phyloP scores from a whole-genome alignment of 1,140 invertebrate genomes.

The Leptinotarsa lineolata region DNA sequence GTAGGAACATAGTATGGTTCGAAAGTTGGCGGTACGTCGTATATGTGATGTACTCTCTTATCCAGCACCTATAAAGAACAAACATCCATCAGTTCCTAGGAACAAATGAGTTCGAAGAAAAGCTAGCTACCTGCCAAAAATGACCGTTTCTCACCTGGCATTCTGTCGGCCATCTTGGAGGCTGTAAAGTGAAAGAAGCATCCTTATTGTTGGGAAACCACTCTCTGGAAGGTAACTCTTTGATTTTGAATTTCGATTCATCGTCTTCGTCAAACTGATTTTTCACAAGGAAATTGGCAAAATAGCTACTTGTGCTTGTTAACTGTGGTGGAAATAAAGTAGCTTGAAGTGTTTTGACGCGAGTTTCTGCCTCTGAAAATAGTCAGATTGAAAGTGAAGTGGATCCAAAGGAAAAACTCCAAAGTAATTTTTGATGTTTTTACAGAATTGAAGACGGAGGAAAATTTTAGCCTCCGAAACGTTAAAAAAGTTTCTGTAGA shows the following conservation, averaged over 20 bases:
- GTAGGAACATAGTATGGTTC: slow-evolving; percentile 80
- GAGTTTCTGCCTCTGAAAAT: slow-evolving; percentile 32
- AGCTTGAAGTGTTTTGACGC: slow-evolving; percentile 37
- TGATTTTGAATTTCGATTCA: slow-evolving; percentile 34
- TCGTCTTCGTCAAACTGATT: slow-evolving; percentile 30
- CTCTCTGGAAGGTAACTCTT: slow-evolving; percentile 60
- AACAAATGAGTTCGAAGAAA: too few relatives aligned
- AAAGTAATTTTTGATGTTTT: too few relatives aligned
- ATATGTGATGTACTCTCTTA: slow-evolving; percentile 78
- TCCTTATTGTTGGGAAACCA: slow-evolving; percentile 70
- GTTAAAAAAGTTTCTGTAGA: too few relatives aligned
- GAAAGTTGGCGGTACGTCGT: slow-evolving; percentile 69
- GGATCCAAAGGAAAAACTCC: too few relatives aligned
- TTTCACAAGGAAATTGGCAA: slow-evolving; percentile 43
- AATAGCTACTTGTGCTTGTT: slow-evolving; percentile 36
- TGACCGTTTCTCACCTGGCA: slow-evolving; percentile 71
- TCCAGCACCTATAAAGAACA: slow-evolving; percentile 71
- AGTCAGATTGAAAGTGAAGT: not conserved
- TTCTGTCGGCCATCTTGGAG: slow-evolving; percentile 84
- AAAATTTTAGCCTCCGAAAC: too few relatives aligned
- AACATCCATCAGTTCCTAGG: too few relatives aligned
- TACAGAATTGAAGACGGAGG: too few relatives aligned
- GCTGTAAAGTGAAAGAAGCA: slow-evolving; percentile 68
- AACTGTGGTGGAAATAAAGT: slow-evolving; percentile 37
- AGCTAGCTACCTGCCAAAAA: slow-evolving; percentile 11